Evolutionary conservation across 35 echinoderm and acorn worm species (phyloP).

Genomic region (Patiria miniata): DNA sequence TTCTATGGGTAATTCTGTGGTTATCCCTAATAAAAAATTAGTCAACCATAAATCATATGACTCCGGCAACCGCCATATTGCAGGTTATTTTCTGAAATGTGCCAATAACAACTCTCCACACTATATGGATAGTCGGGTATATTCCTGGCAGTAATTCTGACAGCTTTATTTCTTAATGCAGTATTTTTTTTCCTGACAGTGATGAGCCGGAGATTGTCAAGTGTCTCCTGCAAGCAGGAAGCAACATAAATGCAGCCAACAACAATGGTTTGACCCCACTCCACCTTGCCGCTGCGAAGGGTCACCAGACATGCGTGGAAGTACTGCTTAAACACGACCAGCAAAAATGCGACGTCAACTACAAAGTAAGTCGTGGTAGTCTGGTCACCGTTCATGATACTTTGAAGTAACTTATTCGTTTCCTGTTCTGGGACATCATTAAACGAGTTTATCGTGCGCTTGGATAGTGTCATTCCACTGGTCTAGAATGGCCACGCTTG

Average conservation of each 20-base stretch:
- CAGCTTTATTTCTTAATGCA: neutral
- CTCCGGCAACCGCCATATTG: too few relatives aligned
- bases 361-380: constrained; percentile 59
- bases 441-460: too few relatives aligned
- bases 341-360: constrained; percentile 61
- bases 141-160: neutral
- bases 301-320: constrained; percentile 42
- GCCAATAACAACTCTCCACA: neutral
- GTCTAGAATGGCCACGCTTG: too few relatives aligned
- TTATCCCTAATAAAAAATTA: too few relatives aligned
- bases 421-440: too few relatives aligned
- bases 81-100: too few relatives aligned
- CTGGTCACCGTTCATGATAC: too few relatives aligned
- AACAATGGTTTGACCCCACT: constrained; percentile 22
- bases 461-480: too few relatives aligned
- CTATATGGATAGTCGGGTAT: neutral
- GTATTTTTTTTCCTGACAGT: neutral
- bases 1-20: too few relatives aligned
- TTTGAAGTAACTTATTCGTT: too few relatives aligned
- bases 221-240: neutral
- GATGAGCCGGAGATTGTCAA: constrained; percentile 34
- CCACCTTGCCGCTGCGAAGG: constrained; percentile 42
- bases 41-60: too few relatives aligned
- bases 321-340: neutral
- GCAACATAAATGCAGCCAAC: constrained; percentile 39